phyloP scores from a whole-genome alignment of 1,140 invertebrate species.

The Heliconius hewitsoni region DNA sequence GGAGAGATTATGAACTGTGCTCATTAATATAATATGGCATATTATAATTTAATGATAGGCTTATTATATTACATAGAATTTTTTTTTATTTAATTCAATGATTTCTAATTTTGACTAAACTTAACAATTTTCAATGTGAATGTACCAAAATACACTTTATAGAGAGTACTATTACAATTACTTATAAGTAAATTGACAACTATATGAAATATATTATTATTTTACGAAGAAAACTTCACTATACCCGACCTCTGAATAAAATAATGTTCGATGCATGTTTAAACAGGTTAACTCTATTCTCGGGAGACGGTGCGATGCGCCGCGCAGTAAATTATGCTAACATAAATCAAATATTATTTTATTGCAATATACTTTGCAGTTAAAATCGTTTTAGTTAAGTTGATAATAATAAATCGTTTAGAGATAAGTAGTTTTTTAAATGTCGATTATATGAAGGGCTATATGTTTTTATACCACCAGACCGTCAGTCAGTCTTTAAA shows the following conservation, averaged over 20 bases:
- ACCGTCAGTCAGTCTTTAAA: no score
- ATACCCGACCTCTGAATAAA: constrained; percentile 46
- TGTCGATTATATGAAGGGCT: background rate
- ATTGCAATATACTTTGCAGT: constrained; percentile 5
- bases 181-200: background rate
- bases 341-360: constrained; percentile 23
- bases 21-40: no score
- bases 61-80: no score
- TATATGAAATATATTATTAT: background rate
- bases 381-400: constrained; percentile 4
- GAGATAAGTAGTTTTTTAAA: constrained; percentile 3
- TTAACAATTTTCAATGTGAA: no score
- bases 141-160: background rate
- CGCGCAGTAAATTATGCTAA: constrained; percentile 32
- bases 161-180: background rate
- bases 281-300: constrained; percentile 39
- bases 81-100: no score
- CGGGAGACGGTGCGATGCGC: constrained; percentile 30
- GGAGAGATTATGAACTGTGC: no score
- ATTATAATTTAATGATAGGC: no score
- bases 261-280: constrained; percentile 53
- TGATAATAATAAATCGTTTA: constrained; percentile 3
- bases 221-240: constrained; percentile 35
- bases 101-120: background rate
- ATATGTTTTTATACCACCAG: no score